A percentile compares a stretch with the other conserved stretches of the same genome.
These are phyloP conservation scores for Zaprionus bogoriensis DNA, from an alignment of 2,888 invertebrate genomes.

Conservation along the genomic window DNA sequence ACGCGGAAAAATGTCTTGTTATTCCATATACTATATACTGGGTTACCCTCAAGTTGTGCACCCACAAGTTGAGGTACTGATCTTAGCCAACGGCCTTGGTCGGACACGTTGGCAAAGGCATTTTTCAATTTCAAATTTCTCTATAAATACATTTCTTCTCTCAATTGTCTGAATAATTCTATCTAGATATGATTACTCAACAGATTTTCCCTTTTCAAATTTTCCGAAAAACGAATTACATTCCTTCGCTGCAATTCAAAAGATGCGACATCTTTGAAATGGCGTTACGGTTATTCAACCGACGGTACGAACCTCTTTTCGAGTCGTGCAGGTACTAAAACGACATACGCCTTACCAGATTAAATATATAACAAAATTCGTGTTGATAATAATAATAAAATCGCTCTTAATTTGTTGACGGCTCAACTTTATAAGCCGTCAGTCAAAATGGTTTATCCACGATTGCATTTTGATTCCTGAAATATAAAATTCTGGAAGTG, in stretches of 20 bases:
- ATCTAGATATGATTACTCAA: slow-evolving; percentile 5
- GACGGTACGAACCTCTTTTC: slow-evolving; percentile 8
- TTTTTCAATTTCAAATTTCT: not conserved
- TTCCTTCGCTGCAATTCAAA: not conserved
- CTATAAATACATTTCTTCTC: slow-evolving; percentile 4
- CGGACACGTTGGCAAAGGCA: not conserved
- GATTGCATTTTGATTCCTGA: not conserved
- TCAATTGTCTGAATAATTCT: slow-evolving; percentile 1
- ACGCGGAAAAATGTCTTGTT: slow-evolving; percentile 12
- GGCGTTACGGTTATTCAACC: slow-evolving; percentile 22
- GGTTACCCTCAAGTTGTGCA: not conserved
- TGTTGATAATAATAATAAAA: not conserved
- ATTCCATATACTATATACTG: not conserved
- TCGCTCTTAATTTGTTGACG: not conserved
- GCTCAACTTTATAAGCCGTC: slow-evolving; percentile 1
- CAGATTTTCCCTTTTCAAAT: not conserved
- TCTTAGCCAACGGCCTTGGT: not conserved
- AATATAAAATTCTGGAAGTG: not conserved
- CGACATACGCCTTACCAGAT: slow-evolving; percentile 12
- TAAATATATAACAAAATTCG: not conserved
- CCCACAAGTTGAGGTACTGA: not conserved
- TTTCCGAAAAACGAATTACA: not conserved
- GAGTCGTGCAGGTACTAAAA: not conserved
- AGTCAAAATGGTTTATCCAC: not conserved
- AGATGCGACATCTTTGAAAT: not conserved